These are phyloP conservation scores for Epinephelus lanceolatus DNA, from an alignment of 2,113 vertebrate genomes.

Conservation along the genomic window DNA sequence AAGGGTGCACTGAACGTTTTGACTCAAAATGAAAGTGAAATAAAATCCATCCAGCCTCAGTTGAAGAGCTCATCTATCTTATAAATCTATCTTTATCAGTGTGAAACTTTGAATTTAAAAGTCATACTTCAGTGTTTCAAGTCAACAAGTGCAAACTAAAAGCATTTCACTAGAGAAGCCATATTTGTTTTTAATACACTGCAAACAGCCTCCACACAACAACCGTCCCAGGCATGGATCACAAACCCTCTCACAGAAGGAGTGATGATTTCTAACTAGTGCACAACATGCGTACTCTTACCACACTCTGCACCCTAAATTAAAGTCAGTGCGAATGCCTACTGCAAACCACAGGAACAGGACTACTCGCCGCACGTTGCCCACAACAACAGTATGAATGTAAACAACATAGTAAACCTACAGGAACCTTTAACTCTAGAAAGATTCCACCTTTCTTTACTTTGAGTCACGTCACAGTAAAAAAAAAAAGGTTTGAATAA, in stretches of 20 bases:
- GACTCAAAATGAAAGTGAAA: constrained; percentile 54
- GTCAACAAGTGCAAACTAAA: neutral
- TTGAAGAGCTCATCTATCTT: neutral
- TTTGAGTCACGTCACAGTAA: constrained; percentile 31
- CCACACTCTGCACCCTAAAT: constrained; percentile 3
- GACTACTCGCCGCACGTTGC: constrained; percentile 18
- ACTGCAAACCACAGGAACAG: constrained; percentile 60
- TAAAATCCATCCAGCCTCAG: neutral
- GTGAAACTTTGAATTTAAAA: neutral
- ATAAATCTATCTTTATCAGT: constrained; percentile 1
- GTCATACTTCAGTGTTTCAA: neutral
- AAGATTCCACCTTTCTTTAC: neutral
- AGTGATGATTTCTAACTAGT: constrained; percentile 18
- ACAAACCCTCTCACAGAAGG: neutral
- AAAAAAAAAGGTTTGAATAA: constrained; percentile 61
- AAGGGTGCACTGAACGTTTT: neutral
- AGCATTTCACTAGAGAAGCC: constrained; percentile 16
- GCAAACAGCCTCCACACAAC: constrained; percentile 14
- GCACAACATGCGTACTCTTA: constrained; percentile 22
- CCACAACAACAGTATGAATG: constrained; percentile 26
- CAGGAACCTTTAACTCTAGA: constrained; percentile 12
- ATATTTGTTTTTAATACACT: constrained; percentile 20
- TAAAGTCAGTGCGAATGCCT: neutral
- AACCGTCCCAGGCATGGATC: neutral
- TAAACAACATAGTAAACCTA: constrained; percentile 48